Conservation (phyloP, 2,797 vertebrate genomes). For the Sus cebifrons region DNA sequence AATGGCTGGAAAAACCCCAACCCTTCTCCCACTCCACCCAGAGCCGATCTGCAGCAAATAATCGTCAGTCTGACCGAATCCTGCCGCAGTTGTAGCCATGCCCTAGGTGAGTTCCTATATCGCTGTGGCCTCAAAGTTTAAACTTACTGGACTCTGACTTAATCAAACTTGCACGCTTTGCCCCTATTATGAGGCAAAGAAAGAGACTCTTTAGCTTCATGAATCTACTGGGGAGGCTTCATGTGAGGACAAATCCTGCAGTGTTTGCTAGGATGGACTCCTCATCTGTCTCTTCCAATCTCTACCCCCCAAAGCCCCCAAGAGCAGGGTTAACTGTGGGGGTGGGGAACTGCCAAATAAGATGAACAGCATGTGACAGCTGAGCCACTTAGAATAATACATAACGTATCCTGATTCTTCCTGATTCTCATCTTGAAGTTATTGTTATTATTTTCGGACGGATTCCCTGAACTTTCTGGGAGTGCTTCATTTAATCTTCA, state of each 20-base stretch:
- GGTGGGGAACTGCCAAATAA: neutral
- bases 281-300: neutral
- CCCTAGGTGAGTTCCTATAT: conserved; percentile 92
- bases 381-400: neutral
- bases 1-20: conserved; percentile 99
- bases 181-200: neutral
- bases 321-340: neutral
- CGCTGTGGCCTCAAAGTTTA: neutral
- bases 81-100: conserved; percentile 97
- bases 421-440: neutral
- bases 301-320: too few relatives aligned
- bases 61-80: conserved; percentile 95
- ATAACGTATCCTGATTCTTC: neutral
- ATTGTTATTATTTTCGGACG: neutral
- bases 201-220: neutral
- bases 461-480: neutral
- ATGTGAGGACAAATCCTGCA: neutral
- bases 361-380: accelerated
- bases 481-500: neutral
- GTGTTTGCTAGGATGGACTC: neutral
- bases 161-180: neutral
- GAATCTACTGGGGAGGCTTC: neutral
- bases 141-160: neutral
- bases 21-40: conserved; percentile 96
- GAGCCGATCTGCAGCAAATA: conserved; percentile 94